Evolutionary conservation across 2,888 invertebrate genomes (phyloP).

Genomic region (Acronicta leporina): DNA sequence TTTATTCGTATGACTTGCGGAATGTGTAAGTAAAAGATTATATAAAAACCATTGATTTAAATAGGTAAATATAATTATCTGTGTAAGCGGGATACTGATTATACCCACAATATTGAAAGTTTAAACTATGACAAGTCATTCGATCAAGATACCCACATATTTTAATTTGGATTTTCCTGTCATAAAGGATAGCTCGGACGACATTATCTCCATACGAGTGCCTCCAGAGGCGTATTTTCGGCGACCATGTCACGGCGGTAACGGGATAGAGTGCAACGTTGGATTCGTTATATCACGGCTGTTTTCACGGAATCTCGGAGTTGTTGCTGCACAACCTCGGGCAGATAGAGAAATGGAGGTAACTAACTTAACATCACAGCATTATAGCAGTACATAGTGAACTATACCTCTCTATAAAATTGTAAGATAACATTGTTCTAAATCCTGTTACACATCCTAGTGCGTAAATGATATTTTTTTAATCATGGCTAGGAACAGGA

Average conservation of each 20-base stretch:
- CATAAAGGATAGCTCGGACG: conserved; percentile 66
- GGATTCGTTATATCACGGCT: conserved; percentile 55
- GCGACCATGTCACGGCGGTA: conserved; percentile 67
- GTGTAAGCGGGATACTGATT: neutral
- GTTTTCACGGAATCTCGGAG: conserved; percentile 67
- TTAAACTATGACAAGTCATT: too few species aligned
- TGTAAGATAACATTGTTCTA: too few species aligned
- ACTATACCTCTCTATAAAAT: too few species aligned
- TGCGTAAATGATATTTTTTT: too few species aligned
- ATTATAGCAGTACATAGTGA: too few species aligned
- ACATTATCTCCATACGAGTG: conserved; percentile 62
- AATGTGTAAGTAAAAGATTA: too few species aligned
- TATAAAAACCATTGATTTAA: neutral
- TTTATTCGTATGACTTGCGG: too few species aligned
- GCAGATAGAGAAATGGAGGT: conserved; percentile 69
- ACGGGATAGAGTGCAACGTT: conserved; percentile 37
- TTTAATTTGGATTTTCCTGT: neutral
- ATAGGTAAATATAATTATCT: neutral
- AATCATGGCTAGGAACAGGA: too few species aligned
- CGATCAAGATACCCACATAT: conserved; percentile 20
- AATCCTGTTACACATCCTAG: too few species aligned
- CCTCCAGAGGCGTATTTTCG: conserved; percentile 61
- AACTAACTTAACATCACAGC: conserved; percentile 4
- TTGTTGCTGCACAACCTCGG: conserved; percentile 32
- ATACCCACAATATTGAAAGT: neutral